Conservation (phyloP, 2,113 vertebrate genomes). For the Tiliqua scincoides region DNA sequence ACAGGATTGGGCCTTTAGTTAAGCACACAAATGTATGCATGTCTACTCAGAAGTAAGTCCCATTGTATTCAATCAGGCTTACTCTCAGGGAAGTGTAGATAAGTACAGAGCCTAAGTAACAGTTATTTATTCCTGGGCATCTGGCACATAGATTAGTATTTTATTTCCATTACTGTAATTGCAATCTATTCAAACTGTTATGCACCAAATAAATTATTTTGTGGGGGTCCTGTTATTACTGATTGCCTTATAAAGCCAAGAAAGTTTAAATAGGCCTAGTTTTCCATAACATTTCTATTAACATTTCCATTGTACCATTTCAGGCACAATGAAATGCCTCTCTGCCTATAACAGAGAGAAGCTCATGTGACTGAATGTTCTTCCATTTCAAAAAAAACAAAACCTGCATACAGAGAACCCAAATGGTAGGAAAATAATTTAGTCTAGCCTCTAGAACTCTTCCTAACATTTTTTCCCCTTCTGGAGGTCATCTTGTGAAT, state of each 20-base stretch:
- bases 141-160: rapidly evolving
- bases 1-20: too few relatives aligned
- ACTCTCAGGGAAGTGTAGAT: too few relatives aligned
- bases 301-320: neutral
- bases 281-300: neutral
- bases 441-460: too few relatives aligned
- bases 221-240: rapidly evolving
- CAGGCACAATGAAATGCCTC: too few relatives aligned
- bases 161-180: rapidly evolving
- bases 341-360: neutral
- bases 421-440: too few relatives aligned
- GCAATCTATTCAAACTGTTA: neutral
- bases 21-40: too few relatives aligned
- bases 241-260: neutral
- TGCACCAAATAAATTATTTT: rapidly evolving
- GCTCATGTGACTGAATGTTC: neutral
- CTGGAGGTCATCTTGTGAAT: too few relatives aligned
- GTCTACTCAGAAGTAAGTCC: too few relatives aligned
- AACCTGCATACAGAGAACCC: neutral
- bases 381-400: neutral
- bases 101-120: neutral
- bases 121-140: rapidly evolving
- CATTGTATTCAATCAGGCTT: too few relatives aligned
- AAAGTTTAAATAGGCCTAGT: neutral
- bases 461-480: too few relatives aligned